A percentile compares a stretch with the other conserved stretches of the same genome.
These are phyloP conservation scores for Pelobates fuscus DNA, from an alignment of 2,113 vertebrate species.

Conservation along the genomic window DNA sequence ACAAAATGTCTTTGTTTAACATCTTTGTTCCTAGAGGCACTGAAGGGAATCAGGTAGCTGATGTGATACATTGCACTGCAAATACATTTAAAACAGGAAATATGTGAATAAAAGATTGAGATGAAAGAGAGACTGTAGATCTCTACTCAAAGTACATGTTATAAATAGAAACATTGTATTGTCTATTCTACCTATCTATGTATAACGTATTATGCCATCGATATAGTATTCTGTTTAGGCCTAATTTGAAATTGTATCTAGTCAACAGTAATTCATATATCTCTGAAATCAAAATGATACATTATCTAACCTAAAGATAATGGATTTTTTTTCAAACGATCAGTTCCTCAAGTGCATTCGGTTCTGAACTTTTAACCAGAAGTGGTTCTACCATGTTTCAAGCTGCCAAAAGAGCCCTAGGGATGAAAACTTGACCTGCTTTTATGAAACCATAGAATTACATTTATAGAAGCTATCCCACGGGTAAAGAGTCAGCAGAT, in stretches of 20 bases:
- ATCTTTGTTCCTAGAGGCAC: slow-evolving; percentile 2
- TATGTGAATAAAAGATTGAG: background rate
- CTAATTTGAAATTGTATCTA: background rate
- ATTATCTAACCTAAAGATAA: background rate
- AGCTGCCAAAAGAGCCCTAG: slow-evolving; percentile 69
- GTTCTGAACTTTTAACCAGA: slow-evolving; percentile 69
- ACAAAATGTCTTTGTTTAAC: background rate
- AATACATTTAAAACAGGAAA: background rate
- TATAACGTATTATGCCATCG: background rate
- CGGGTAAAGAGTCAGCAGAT: slow-evolving; percentile 72
- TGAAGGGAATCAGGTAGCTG: background rate
- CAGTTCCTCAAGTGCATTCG: slow-evolving; percentile 51
- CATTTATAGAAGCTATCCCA: slow-evolving; percentile 76
- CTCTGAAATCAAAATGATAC: background rate
- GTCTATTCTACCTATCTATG: background rate
- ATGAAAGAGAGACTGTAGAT: background rate
- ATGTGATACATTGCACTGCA: background rate
- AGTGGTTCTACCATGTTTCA: slow-evolving; percentile 70
- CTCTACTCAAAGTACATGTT: background rate
- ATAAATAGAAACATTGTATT: background rate
- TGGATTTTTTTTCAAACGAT: slow-evolving; percentile 2
- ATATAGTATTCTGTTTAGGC: background rate
- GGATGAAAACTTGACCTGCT: slow-evolving; percentile 77
- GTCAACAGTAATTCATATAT: background rate
- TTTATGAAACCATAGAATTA: slow-evolving; percentile 83